Evolutionary conservation across 2,888 invertebrate species (phyloP), one percentile per base, ranked within the genome.

Genomic region (Euplagia quadripunctaria): DNA sequence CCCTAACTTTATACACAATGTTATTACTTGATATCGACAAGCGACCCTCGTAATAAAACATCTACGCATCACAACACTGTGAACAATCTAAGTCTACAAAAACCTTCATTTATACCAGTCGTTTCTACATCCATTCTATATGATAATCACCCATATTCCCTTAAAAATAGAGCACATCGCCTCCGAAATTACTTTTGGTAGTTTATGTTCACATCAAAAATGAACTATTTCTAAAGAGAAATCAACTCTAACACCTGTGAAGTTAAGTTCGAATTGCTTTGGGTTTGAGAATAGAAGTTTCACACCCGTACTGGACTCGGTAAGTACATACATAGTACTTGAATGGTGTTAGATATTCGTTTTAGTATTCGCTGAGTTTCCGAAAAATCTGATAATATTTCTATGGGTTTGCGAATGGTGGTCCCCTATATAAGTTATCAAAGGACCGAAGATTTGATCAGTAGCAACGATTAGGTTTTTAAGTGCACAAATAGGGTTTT

Each of bases 341-440:
- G 71, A 81, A 84, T 64, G 74, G 85, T 73, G 82, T 79, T 73
- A 79, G 83, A 82, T 85, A 80, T 78, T 80, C 81, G 80, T 76
- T 84, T 86, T 79, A 79, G 82, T 81, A 82, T 85, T 84, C 73
- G 86, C 85, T 86, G 86, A 86, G 76, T 85, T 80, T 79, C 71
- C 73, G 84, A 84, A 86, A 86, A 85, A 84, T 78, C 86, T 79
- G 82, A 86, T 86, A 84, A 84, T 85, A 86, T 83, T 86, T 86
- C 85, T 83, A 85, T 85, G 82, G 78, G 70, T 80, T 75, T 68
- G 79, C 64, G 67, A 79, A 82, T 79, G 73, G 73, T 77, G 64
- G 73, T 52, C 71, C 69, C 69, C 71, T 73, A 73, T 80, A 79
- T 84, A 81, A 79, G 68, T 74, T 81, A 79, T 79, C 77, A 77